Percentiles rank a stretch among this genome's conserved stretches.
Conservation (phyloP, 2,888 invertebrate species). For the Idaea dimidiata region DNA sequence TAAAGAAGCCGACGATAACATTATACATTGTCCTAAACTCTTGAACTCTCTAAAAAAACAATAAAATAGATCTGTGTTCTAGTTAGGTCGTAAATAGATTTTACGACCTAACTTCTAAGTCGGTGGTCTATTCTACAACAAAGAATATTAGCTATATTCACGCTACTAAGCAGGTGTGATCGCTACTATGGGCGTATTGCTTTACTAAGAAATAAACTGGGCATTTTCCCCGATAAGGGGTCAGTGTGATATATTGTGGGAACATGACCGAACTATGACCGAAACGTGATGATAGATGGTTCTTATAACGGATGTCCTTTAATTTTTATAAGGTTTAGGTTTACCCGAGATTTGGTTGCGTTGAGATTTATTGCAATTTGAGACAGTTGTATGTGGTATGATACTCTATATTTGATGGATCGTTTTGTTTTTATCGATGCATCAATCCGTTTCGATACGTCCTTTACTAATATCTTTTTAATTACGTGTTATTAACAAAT, state of each 20-base stretch:
- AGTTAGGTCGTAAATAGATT: too few species aligned
- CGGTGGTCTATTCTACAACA: not conserved
- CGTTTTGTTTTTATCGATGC: too few species aligned
- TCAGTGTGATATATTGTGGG: conserved; percentile 69
- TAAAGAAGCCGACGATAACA: too few species aligned
- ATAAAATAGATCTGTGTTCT: too few species aligned
- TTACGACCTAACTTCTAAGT: too few species aligned
- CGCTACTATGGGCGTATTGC: not conserved
- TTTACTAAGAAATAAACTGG: conserved; percentile 21
- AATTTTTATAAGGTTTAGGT: not conserved
- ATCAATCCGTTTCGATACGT: too few species aligned
- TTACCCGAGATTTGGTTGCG: not conserved
- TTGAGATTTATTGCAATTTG: not conserved
- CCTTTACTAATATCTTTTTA: too few species aligned
- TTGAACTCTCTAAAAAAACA: too few species aligned
- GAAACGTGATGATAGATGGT: conserved; percentile 57
- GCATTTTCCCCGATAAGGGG: conserved; percentile 24
- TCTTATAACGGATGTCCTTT: not conserved
- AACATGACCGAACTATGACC: conserved; percentile 56
- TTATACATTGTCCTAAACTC: too few species aligned
- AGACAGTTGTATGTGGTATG: not conserved
- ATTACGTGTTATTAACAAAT: too few species aligned
- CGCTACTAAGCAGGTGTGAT: not conserved
- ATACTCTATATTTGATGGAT: not conserved
- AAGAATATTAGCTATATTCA: not conserved